phyloP scores from a whole-genome alignment of 2,888 invertebrate genomes.

The Digitonthophagus gazella region DNA sequence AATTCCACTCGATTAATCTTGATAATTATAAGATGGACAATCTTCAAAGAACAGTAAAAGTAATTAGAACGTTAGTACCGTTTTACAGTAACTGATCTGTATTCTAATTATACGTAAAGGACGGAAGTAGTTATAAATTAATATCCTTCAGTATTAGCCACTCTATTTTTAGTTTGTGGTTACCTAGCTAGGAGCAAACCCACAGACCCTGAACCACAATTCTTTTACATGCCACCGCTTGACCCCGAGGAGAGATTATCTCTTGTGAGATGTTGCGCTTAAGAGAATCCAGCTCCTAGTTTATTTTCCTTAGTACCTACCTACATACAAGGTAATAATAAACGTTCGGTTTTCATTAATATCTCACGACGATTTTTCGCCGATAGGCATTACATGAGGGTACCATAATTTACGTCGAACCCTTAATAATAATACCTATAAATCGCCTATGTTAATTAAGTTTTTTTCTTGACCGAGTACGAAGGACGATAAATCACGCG shows the following conservation, averaged over 20 bases:
- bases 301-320: too few relatives aligned
- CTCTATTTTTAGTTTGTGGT: background rate
- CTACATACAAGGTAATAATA: background rate
- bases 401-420: background rate
- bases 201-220: background rate
- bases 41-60: background rate
- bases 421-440: background rate
- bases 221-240: background rate
- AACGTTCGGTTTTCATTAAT: background rate
- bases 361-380: background rate
- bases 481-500: background rate
- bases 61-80: background rate
- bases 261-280: background rate
- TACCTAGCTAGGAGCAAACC: background rate
- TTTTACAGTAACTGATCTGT: background rate
- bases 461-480: background rate
- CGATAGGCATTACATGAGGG: background rate
- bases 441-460: background rate
- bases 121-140: background rate
- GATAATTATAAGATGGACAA: background rate
- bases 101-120: background rate
- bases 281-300: background rate
- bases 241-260: background rate
- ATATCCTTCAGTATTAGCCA: background rate
- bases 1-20: background rate